These are phyloP conservation scores for Oryzaephilus surinamensis DNA, from an alignment of 1,140 invertebrate species.

Conservation along the genomic window DNA sequence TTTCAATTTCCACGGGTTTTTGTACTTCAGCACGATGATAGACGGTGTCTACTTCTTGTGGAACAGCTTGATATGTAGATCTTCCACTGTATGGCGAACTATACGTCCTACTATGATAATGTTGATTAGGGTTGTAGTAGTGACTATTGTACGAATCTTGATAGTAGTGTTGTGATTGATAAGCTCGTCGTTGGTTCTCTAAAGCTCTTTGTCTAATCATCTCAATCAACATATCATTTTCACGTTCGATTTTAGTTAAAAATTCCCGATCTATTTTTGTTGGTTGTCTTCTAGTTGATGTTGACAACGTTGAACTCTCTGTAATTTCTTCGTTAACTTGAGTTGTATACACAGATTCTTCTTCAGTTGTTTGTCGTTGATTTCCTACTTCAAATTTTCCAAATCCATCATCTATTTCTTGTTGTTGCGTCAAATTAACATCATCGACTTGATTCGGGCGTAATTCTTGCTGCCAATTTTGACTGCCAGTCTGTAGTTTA, in stretches of 20 bases:
- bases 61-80: too few species aligned
- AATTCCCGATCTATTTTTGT: not conserved
- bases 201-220: too few species aligned
- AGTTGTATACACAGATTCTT: not conserved
- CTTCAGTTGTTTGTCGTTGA: constrained; percentile 8
- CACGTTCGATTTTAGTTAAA: not conserved
- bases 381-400: constrained; percentile 2
- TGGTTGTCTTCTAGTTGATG: not conserved
- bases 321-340: not conserved
- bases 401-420: not conserved
- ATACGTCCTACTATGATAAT: too few species aligned
- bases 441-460: constrained; percentile 3
- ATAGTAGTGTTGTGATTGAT: too few species aligned
- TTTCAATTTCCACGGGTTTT: constrained; percentile 1
- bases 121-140: too few species aligned
- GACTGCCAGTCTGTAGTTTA: not conserved
- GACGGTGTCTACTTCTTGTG: not conserved
- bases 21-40: not conserved
- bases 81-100: too few species aligned
- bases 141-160: too few species aligned
- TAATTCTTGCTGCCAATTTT: not conserved
- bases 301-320: constrained; percentile 1
- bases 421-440: constrained; percentile 13
- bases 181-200: too few species aligned
- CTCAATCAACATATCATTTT: too few species aligned